Evolutionary conservation across 2,797 vertebrate genomes (phyloP), one percentile per base, ranked within the genome.

Genomic region (Channallabes apus): DNA sequence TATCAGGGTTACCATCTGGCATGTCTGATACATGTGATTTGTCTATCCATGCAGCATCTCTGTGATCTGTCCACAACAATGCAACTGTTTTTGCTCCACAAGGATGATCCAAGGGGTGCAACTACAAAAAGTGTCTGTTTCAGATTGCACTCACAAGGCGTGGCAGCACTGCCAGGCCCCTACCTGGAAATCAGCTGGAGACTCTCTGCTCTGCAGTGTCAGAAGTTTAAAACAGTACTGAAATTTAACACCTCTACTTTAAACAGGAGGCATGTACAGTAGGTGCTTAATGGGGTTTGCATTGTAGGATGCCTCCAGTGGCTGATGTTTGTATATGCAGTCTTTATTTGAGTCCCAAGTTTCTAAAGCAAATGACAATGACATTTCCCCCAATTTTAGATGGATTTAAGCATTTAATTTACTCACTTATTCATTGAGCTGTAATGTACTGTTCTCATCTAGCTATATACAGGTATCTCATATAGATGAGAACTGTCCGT

Each of bases 251-350:
- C 46, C 46, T 46, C 9, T 46, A 46, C 46, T 46, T 46, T 51
- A n/a, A 27, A 75, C 46, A 46, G 46, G 9, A 56, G 22, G 17
- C 7, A 20, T 12, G 11, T 4, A n/a, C 27, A 18, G n/a, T 18
- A 18, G n/a, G 46, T 75, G 6, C 6, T 76, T 46, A 2, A 27
- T 58, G 27, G 38, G 54, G 24, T 32, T 38, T 24, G 4, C 11
- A n/a, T 20, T 62, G 58, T 78, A 78, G 29, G 18, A 29, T 17
- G 75, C 75, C 75, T 38, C 56, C 17, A 61, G 75, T 61, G 76
- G 76, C 27, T 9, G 73, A 18, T 32, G 27, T 58, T 29, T 76
- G 54, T 11, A 76, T 56, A 22, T 2, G 8, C 8, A 56, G 14
- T 73, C 27, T n/a, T 14, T 65, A 67, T 4, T 12, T 5, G 7